Evolutionary conservation across 2,113 vertebrate species (phyloP), one percentile per base, ranked within the genome.

Genomic region (Chunga burmeisteri): DNA sequence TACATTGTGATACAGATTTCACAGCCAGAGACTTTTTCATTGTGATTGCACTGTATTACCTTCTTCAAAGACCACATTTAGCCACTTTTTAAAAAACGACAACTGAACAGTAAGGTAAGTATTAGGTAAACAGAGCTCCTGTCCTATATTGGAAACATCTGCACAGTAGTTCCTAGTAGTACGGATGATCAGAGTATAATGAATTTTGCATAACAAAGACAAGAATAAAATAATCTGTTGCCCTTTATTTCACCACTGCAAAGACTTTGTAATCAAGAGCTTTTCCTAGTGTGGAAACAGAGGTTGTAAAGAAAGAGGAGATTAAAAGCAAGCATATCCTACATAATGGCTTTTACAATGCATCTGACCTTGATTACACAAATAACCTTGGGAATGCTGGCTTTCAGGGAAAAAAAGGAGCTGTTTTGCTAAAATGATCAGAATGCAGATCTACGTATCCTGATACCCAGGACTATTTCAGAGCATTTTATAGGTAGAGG

Each of bases 231-330:
- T 10, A 75, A 19, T 16, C 9, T 10, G 29, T 68, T 79, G 52
- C 47, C 75, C 87, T 78, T 91, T 67, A 50, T 70, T 71, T 90
- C 85, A 88, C 61, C 1, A 0, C 62, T 42, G 40, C 42, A 62
- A 94, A 93, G 71, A 32, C 59, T 79, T 49, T 85, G 58, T 84
- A 95, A 90, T 87, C 70, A 86, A 70, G 62, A 95, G 42, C 47
- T 68, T 79, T 95, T 90, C 67, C 81, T 66, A 22, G 21, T 22
- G n/a, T 87, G 73, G 79, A 81, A 95, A 63, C 4, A 8, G 34
- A 19, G 38, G 7, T 83, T 2, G 4, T 88, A 61, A 88, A 81
- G 21, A 47, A 89, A 67, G 58, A 91, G n/a, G 27, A 71, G 71
- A 94, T 68, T 71, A 90, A 78, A 82, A 78, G 81, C 47, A 53